Conservation (phyloP, 2,888 invertebrate genomes). For the Eubasilissa splendida region DNA sequence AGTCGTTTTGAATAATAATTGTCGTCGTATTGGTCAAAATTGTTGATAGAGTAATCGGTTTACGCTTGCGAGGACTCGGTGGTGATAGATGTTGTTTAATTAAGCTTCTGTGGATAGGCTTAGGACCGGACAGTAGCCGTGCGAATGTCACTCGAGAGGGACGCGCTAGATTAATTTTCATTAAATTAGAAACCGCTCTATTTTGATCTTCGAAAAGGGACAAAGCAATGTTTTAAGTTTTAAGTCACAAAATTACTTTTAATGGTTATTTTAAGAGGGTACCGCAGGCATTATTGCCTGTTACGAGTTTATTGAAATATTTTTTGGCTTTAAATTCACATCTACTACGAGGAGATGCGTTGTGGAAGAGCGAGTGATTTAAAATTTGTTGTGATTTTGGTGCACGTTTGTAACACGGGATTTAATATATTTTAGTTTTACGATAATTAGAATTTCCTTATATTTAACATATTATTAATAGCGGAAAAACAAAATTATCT, state of each 20-base stretch:
- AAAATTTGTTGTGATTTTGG: no score
- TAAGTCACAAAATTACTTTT: slow-evolving; percentile 31
- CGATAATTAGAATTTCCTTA: no score
- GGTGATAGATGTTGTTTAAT: slow-evolving; percentile 33
- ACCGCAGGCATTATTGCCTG: no score
- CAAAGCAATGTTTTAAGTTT: slow-evolving; percentile 24
- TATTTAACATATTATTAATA: no score
- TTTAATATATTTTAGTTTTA: no score
- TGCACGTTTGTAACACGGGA: no score
- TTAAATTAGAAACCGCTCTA: not conserved
- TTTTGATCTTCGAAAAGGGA: slow-evolving; percentile 29
- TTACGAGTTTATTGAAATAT: no score
- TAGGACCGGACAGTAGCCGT: not conserved
- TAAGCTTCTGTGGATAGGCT: slow-evolving; percentile 17
- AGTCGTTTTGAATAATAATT: slow-evolving; percentile 38
- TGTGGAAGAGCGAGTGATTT: no score
- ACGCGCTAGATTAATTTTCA: not conserved
- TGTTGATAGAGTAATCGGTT: slow-evolving; percentile 29
- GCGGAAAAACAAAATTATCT: no score
- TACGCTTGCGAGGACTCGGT: slow-evolving; percentile 3
- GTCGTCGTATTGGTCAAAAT: slow-evolving; percentile 29
- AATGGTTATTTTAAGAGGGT: slow-evolving; percentile 4
- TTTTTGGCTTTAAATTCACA: no score
- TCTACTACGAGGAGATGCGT: no score
- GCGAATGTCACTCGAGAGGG: not conserved